phyloP scores from a whole-genome alignment of 2,888 invertebrate species.

The Neoitamus cyanurus region DNA sequence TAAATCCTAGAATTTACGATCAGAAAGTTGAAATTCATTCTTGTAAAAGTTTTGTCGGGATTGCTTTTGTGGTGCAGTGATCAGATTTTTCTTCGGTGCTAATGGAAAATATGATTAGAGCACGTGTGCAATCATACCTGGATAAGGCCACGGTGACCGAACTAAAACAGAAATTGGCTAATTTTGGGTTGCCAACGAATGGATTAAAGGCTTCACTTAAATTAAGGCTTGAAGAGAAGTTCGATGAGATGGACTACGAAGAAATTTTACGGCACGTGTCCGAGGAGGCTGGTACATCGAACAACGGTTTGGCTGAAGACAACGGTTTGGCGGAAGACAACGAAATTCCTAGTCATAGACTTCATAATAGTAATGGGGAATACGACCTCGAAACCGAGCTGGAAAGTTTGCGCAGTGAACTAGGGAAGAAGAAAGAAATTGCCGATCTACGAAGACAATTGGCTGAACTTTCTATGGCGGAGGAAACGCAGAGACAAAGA shows the following conservation, averaged over 20 bases:
- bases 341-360: not conserved
- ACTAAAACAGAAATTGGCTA: not conserved
- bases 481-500: not conserved
- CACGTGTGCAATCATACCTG: conserved; percentile 14
- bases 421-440: not conserved
- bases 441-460: not conserved
- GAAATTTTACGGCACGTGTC: not conserved
- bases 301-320: not conserved
- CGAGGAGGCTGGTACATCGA: not conserved
- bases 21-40: too few species aligned
- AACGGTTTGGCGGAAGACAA: too few species aligned
- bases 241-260: not conserved
- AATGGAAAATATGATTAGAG: not conserved
- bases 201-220: conserved; percentile 1
- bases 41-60: too few species aligned
- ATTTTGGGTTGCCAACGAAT: not conserved
- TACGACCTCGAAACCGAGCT: not conserved
- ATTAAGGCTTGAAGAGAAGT: not conserved
- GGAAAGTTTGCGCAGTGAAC: not conserved
- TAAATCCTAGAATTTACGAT: too few species aligned
- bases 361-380: not conserved
- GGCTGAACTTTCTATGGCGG: not conserved
- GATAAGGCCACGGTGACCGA: conserved; percentile 1
- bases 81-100: not conserved
- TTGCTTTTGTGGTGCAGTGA: not conserved